Evolutionary conservation across 2,888 invertebrate species (phyloP).

Genomic region (Drosophila birchii): DNA sequence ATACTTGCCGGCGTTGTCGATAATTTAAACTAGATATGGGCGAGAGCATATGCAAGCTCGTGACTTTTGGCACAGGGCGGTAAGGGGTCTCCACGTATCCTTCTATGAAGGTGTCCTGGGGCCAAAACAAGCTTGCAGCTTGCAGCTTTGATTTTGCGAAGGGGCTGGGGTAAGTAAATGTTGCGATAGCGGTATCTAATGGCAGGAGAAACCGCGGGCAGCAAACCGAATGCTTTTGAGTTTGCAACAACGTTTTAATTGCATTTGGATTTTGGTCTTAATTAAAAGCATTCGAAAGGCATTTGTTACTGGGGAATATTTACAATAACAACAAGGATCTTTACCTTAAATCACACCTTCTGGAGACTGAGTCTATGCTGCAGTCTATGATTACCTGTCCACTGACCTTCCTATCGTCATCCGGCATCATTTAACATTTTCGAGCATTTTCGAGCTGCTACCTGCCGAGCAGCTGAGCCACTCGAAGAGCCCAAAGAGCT

Average conservation of each 20-base stretch:
- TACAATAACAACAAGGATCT: background rate
- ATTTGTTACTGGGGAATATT: background rate
- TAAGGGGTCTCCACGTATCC: background rate
- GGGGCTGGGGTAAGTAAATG: conserved; percentile 27
- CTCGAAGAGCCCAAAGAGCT: background rate
- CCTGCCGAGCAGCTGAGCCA: conserved; percentile 8
- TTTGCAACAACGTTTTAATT: conserved; percentile 57
- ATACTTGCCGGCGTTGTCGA: conserved; percentile 65
- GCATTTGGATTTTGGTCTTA: conserved; percentile 68
- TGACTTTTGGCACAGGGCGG: conserved; percentile 60
- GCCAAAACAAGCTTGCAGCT: conserved; percentile 41
- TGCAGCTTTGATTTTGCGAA: conserved; percentile 52
- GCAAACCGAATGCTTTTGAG: conserved; percentile 8
- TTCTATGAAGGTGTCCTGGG: conserved; percentile 11
- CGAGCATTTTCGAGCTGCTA: conserved; percentile 1
- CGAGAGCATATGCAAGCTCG: conserved; percentile 27
- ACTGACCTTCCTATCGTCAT: conserved; percentile 31
- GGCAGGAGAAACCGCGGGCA: conserved; percentile 53
- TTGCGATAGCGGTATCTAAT: conserved; percentile 59
- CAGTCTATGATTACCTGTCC: conserved; percentile 38
- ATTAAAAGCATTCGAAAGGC: conserved; percentile 55
- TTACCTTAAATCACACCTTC: background rate
- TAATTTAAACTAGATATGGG: conserved; percentile 69
- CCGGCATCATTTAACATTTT: conserved; percentile 45
- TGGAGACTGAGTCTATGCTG: background rate